Base-by-base conservation (phyloP, 2,888 invertebrate species). In the Drosophila lacicola region DNA sequence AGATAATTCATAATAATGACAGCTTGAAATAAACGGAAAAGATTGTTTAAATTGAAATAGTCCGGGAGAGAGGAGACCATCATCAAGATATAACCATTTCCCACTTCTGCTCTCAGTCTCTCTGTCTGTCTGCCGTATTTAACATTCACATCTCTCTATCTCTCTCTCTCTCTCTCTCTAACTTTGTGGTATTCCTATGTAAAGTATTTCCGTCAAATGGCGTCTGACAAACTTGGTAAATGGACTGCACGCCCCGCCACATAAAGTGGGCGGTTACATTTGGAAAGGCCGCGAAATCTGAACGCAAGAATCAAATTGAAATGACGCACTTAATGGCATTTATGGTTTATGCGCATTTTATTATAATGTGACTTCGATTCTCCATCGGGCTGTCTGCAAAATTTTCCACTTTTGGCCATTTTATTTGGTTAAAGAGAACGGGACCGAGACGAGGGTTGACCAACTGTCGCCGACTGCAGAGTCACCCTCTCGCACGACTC, bases 251-350 rank as follows among this genome's bases (percentile, higher is more conserved):
- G 45, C 39, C 69, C 44, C 17, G 54, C 33, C 75, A 21, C 74
- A 66, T 61, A 39, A 72, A 62, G 49, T 63, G 77, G 74, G 77
- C 72, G 70, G 55, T 37, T 54, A 62, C 72, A 63, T 68, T 72
- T 45, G 54, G 53, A 25, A 55, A 53, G 57, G 67, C 77, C 60
- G 69, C 49, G 56, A 83, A 87, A 84, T 87, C 80, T 70, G 66
- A 69, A 56, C 67, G 62, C 64, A 80, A 56, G 78, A 82, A 86
- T 86, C 83, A 85, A 88, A 85, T 88, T 87, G 85, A 88, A 88
- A 83, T 80, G 88, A 82, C 83, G 88, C 85, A 83, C 72, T 83
- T 87, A 85, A 83, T 83, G 85, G 82, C 78, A 80, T 88, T 83
- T 85, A 88, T 83, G 88, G 85, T 70, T 83, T 88, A 87, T 83